A percentile compares a stretch with the other conserved stretches of the same genome.
Evolutionary conservation across 2,113 vertebrate genomes (phyloP).

Genomic region (Elachura formosa): DNA sequence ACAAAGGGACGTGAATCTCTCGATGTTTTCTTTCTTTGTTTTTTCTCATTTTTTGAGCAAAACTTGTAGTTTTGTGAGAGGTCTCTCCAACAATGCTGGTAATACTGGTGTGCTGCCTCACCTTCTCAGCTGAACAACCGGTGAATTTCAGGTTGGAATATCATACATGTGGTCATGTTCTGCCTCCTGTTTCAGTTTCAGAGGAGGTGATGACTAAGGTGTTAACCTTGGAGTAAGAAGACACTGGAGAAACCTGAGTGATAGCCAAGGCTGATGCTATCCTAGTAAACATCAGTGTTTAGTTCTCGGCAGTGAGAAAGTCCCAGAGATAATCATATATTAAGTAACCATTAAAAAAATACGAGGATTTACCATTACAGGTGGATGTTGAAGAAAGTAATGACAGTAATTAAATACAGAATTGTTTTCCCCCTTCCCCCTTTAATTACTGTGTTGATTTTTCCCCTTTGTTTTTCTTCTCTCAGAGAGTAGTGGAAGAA

Average conservation of each 20-base stretch:
- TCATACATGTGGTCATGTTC: constrained; percentile 56
- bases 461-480: neutral
- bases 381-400: constrained; percentile 47
- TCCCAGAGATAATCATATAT: constrained; percentile 29
- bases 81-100: neutral
- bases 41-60: neutral
- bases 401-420: constrained; percentile 14
- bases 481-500: neutral
- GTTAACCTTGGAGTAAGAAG: constrained; percentile 51
- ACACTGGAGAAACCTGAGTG: constrained; percentile 51
- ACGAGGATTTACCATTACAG: constrained; percentile 48
- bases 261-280: constrained; percentile 52
- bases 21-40: neutral
- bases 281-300: constrained; percentile 46
- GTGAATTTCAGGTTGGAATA: constrained; percentile 42
- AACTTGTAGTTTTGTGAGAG: neutral
- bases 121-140: neutral
- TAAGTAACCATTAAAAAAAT: constrained; percentile 54
- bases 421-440: neutral
- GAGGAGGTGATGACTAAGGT: constrained; percentile 31
- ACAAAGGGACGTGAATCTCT: neutral
- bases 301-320: constrained; percentile 33
- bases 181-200: constrained; percentile 49
- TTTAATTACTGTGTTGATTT: neutral
- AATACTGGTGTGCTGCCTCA: neutral